These are phyloP conservation scores for Pipistrellus kuhlii DNA, from an alignment of 2,797 vertebrate species.

Conservation along the genomic window DNA sequence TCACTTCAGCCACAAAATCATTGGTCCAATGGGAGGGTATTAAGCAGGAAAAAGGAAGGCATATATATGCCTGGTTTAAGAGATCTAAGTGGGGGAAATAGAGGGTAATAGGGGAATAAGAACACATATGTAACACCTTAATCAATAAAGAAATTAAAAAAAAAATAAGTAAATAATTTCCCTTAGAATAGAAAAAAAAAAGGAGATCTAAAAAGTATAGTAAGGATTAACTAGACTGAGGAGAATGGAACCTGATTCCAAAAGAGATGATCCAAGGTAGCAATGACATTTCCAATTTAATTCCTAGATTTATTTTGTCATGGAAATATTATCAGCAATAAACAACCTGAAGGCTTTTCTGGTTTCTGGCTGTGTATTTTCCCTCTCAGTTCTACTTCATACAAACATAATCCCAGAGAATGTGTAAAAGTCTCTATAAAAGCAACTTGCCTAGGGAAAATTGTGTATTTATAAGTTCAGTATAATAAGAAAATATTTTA, in stretches of 20 bases:
- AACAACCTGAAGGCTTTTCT: neutral
- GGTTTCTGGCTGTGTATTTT: neutral
- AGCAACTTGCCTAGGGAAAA: neutral
- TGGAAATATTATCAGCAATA: constrained; percentile 53
- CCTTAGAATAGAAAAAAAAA: no score
- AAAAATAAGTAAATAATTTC: no score
- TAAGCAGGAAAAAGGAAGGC: constrained; percentile 28
- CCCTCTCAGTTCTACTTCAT: neutral
- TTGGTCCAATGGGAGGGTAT: neutral
- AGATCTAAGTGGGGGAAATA: neutral
- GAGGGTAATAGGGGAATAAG: no score
- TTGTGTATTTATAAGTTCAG: neutral
- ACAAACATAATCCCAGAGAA: constrained; percentile 12
- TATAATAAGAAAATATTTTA: constrained; percentile 43
- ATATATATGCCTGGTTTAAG: neutral
- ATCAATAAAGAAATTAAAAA: no score
- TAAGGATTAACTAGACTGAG: neutral
- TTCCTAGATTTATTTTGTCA: constrained; percentile 38
- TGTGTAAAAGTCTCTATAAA: constrained; percentile 29
- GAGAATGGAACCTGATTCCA: constrained; percentile 46
- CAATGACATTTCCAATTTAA: constrained; percentile 31
- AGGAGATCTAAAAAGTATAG: neutral
- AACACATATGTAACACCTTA: no score
- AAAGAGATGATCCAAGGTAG: neutral
- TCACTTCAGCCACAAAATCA: constrained; percentile 4